Evolutionary conservation across 2,797 vertebrate genomes (phyloP).

Genomic region (Artibeus lituratus): DNA sequence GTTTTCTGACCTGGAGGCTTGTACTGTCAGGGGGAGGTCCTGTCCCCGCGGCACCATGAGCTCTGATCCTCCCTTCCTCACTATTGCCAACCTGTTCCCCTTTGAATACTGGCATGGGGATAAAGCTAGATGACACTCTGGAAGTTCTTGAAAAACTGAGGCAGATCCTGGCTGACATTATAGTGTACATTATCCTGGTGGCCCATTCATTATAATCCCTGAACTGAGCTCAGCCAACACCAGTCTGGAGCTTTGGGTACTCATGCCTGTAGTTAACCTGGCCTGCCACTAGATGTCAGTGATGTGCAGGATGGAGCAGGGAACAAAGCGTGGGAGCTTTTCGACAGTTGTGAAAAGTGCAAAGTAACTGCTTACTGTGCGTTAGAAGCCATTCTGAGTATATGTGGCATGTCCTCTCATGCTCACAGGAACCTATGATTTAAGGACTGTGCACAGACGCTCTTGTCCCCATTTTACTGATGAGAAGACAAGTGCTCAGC

Average conservation of each 20-base stretch:
- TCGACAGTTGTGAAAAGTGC: neutral
- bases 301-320: conserved; percentile 11
- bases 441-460: neutral
- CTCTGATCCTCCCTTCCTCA: neutral
- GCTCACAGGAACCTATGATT: neutral
- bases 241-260: neutral
- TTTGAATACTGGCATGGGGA: neutral
- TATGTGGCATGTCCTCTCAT: neutral
- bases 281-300: conserved; percentile 63
- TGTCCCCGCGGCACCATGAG: neutral
- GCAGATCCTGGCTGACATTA: neutral
- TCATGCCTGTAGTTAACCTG: neutral
- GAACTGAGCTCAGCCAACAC: neutral
- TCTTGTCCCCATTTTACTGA: neutral
- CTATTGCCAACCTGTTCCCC: neutral
- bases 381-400: neutral
- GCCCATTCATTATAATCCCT: accelerated
- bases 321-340: neutral
- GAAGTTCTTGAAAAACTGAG: neutral
- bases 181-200: neutral
- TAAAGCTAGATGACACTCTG: neutral
- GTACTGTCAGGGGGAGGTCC: neutral
- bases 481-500: neutral
- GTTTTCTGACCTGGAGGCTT: neutral
- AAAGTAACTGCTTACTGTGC: neutral